Base-by-base conservation (phyloP, 2,888 invertebrate genomes). In the Molorchus minor region DNA sequence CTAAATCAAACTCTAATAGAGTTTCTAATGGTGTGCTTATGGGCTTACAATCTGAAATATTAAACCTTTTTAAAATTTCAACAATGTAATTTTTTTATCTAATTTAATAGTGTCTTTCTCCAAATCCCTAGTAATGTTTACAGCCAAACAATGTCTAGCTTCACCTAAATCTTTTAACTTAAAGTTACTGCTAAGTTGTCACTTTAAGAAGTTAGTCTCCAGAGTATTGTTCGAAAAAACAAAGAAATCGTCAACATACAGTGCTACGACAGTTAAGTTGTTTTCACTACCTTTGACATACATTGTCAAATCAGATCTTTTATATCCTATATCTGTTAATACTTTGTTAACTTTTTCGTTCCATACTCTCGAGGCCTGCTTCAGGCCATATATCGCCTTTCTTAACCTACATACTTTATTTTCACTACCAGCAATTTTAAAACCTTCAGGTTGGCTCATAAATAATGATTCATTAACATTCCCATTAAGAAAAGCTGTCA, bases 291-390 rank as follows among this genome's bases (percentile, higher is more conserved):
- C 21, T 38, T 61, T 54, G 1, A 38, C 25, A 45, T 40, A 63
- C 43, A 51, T 56, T 60, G 25, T 59, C 12, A 29, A 33, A 12
- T 59, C 41, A n/a, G 53, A 57, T 40, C 30, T 61, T 17, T 30
- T 47, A 47, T 38, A 61, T 10, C 46, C 59, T 30, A 58, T 44
- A n/a, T 40, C 12, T 3, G 10, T 15, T n/a, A 61, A 40, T 1
- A 19, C 17, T 10, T 41, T 8, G 10, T 63, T 15, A 2, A 56
- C 45, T 40, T 35, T 57, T 49, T 54, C 36, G 33, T 56, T 35
- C 66, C 66, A 68, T 12, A 45, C 58, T 38, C 62, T 29, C 4
- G 65, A 58, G 3, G 70, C 44, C 40, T 71, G 68, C 40, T 43
- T 43, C 1, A 43, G 25, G 10, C 25, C 25, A 21, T 43, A 25